Base-by-base conservation (phyloP, 2,113 vertebrate species). In the Onychorhynchus coronatus region DNA sequence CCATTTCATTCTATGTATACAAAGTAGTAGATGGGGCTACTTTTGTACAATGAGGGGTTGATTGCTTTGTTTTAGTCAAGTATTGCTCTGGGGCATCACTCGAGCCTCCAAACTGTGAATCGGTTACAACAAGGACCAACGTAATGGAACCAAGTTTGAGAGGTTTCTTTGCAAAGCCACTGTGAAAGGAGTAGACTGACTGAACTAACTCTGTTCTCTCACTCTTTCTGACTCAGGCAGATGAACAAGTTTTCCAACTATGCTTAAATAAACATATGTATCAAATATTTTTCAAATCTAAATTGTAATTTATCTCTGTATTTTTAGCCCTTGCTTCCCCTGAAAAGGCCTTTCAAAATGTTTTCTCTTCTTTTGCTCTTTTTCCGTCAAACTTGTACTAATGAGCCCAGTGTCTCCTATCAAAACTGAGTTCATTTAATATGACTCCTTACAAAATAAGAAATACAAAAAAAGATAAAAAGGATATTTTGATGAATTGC, bases 121-220 rank as follows among this genome's bases (percentile, higher is more conserved):
- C 42, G n/a, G 24, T 59, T 84, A 39, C 78, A 65, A 35, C 16
- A 18, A 71, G 65, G 83, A 80, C 8, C 33, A 71, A 41, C 5
- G 14, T 67, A n/a, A 19, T 35, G 21, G 25, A 47, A 42, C 8
- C 0, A 14, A 47, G 24, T 67, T 59, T 85, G 28, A 74, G 87
- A 78, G 44, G 9, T 62, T 44, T 62, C 37, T 79, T 78, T 71
- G 47, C 41, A 89, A 91, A 77, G 35, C 23, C 19, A 33, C 7
- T 0, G 0, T 3, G 2, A 49, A 81, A 80, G 19, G 30, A 84
- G 11, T 2, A 68, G 30, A 74, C 22, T 18, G 50, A 5, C 14
- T 52, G 47, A 92, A 55, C 35, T 42, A 72, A 25, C 6, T 35
- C 21, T 22, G 1, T 52, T 87, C 21, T 77, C 47, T 74, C 15